phyloP scores from a whole-genome alignment of 2,113 vertebrate species.

The Hassar affinis region DNA sequence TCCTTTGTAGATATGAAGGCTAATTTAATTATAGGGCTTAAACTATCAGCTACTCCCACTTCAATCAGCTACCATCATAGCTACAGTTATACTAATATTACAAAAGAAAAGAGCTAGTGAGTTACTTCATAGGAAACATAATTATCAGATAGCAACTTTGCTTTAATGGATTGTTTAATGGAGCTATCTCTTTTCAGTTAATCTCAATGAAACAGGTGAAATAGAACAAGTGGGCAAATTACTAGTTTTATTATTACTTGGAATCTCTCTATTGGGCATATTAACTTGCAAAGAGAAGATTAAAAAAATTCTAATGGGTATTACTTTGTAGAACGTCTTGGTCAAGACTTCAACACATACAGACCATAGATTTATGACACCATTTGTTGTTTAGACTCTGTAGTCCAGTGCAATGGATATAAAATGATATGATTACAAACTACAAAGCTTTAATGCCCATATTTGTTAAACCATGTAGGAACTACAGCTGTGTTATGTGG shows the following conservation, averaged over 20 bases:
- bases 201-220: constrained; percentile 19
- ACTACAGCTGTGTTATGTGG: background rate
- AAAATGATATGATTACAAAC: background rate
- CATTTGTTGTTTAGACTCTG: background rate
- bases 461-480: background rate
- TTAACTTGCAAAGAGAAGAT: background rate
- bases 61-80: background rate
- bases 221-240: constrained; percentile 12
- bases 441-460: background rate
- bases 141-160: constrained; percentile 14
- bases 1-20: constrained; percentile 10
- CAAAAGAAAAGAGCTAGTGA: constrained; percentile 15
- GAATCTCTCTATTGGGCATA: background rate
- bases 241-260: background rate
- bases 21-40: constrained; percentile 7
- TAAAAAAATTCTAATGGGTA: background rate
- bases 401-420: background rate
- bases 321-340: background rate
- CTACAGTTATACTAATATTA: constrained; percentile 1
- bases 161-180: constrained; percentile 13
- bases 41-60: background rate
- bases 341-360: background rate
- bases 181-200: background rate
- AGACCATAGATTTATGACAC: background rate
- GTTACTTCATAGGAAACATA: constrained; percentile 7